Base-by-base conservation (phyloP, 2,113 vertebrate genomes). In the Amblyornis subalaris region DNA sequence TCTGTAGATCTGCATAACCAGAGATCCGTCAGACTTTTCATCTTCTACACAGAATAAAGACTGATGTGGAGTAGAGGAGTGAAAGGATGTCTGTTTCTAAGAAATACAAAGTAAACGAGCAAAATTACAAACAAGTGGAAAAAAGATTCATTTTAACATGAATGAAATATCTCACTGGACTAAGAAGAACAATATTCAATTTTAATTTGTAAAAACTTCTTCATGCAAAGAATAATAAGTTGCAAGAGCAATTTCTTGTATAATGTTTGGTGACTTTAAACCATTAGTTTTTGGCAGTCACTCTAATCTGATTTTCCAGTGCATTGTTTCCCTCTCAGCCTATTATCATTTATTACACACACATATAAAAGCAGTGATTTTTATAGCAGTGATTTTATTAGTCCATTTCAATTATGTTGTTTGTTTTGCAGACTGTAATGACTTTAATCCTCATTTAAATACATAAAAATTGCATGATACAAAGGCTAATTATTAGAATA, bases 281-380 rank as follows among this genome's bases (percentile, higher is more conserved):
- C 48, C 28, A 69, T 81, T 89, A 74, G 35, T 89, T 94, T 90
- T 86, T 97, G 71, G 70, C 84, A 96, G 74, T 28, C 47, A 72
- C 42, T 14, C 48, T 97, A 86, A 95, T 94, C 70, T 96, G 75
- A 97, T 97, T 96, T 93, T 85, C 60, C 53, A 94, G 91, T 55
- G 53, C 44, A 66, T 85, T 70, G 38, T 89, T 97, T 93, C 54
- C 64, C 29, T 94, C 76, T 95, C 62, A 45, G 73, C 19, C 83
- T 92, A 88, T 87, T 77, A 93, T 58, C 23, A 67, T 96, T 97
- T 95, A 95, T 96, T 89, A 90, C 45, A 89, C 19, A 89, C 38
- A 55, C 8, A 61, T 14, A 58, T 38, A 86, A 90, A 91, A 65
- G 50, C 67, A 95, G 66, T 25, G 12, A 33, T 81, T 94, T 96